Evolutionary conservation across 2,888 invertebrate genomes (phyloP).

Genomic region (Acrobasis consociella): DNA sequence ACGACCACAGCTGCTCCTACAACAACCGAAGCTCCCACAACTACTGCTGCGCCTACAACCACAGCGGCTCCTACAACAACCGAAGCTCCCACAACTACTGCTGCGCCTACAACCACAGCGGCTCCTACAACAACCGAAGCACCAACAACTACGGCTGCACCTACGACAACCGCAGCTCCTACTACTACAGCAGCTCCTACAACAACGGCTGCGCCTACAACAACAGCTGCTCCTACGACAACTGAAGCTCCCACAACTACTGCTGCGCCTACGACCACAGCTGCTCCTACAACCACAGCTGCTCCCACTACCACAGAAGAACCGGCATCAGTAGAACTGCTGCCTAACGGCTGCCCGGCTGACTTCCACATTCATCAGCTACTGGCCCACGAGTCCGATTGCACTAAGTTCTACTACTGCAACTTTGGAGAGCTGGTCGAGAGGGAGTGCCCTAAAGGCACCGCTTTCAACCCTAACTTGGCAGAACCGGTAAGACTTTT

Average conservation of each 20-base stretch:
- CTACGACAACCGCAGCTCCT: conserved; percentile 5
- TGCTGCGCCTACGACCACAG: background rate
- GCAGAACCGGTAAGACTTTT: conserved; percentile 54
- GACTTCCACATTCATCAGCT: conserved; percentile 45
- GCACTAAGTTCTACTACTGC: conserved; percentile 52
- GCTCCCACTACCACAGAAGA: conserved; percentile 24
- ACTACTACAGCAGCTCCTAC: conserved; percentile 27
- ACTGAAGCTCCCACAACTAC: conserved; percentile 22
- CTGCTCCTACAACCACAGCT: background rate
- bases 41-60: background rate
- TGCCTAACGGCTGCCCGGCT: conserved; percentile 55
- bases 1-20: background rate
- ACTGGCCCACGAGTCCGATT: conserved; percentile 54
- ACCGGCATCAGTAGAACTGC: conserved; percentile 24
- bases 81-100: conserved; percentile 12
- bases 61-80: conserved; percentile 22
- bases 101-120: conserved; percentile 21
- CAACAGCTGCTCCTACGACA: conserved; percentile 24
- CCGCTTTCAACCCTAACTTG: conserved; percentile 44
- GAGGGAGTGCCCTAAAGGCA: conserved; percentile 43
- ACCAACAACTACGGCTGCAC: conserved; percentile 21
- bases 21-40: background rate
- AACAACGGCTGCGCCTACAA: conserved; percentile 24
- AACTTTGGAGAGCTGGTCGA: conserved; percentile 43
- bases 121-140: conserved; percentile 31